Percentiles rank a stretch among this genome's conserved stretches.
These are phyloP conservation scores for Deilephila elpenor DNA, from an alignment of 2,888 invertebrate species.

Conservation along the genomic window DNA sequence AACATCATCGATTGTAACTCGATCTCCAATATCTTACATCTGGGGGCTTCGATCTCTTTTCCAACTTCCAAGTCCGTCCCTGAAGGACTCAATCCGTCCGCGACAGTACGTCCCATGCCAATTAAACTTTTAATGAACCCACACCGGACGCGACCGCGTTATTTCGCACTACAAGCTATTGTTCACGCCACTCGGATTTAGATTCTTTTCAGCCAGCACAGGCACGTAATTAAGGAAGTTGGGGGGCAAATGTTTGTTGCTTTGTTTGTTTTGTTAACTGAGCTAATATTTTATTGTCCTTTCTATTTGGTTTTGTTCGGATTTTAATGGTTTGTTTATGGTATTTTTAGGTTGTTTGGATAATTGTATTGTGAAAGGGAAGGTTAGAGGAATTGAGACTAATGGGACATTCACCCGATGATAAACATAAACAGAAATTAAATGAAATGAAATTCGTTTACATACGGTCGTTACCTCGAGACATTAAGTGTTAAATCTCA, in stretches of 20 bases:
- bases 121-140: conserved; percentile 51
- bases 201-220: conserved; percentile 24
- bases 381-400: too few relatives aligned
- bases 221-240: conserved; percentile 26
- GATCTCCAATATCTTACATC: background rate
- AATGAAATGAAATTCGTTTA: too few relatives aligned
- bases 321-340: background rate
- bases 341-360: background rate
- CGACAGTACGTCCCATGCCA: conserved; percentile 44
- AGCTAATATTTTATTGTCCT: conserved; percentile 2
- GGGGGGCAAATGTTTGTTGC: conserved; percentile 18
- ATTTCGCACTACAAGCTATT: conserved; percentile 29
- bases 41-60: background rate
- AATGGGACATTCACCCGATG: too few relatives aligned
- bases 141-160: conserved; percentile 31
- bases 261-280: conserved; percentile 14
- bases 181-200: conserved; percentile 26
- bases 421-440: too few relatives aligned
- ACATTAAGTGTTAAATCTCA: too few relatives aligned
- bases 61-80: conserved; percentile 11
- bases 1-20: background rate
- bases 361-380: background rate
- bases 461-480: too few relatives aligned
- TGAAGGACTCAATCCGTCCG: background rate
- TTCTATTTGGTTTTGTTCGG: conserved; percentile 10